Evolutionary conservation across 2,113 vertebrate genomes (phyloP), one percentile per base, ranked within the genome.

Genomic region (Monarcha castaneiventris): DNA sequence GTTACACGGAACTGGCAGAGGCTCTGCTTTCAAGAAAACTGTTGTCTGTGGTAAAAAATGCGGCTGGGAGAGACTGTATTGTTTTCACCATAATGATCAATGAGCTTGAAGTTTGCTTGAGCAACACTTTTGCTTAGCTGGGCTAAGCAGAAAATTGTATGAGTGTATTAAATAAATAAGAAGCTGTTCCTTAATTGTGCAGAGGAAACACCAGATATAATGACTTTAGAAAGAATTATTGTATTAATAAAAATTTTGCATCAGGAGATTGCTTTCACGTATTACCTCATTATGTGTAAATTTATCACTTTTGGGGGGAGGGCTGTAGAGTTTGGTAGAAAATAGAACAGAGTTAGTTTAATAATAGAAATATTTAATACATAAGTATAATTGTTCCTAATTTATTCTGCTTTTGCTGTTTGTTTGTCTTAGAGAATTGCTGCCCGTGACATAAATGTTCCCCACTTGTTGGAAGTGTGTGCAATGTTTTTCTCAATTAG

Each of bases 161-260:
- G 58, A 75, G 13, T 37, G 12, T 44, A 67, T 73, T 90, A 86
- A 23, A 77, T 80, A 93, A 86, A 84, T 91, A 77, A 87, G 35
- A 93, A 91, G 35, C 27, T 90, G 46, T 37, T 92, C 46, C 51
- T 81, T 96, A 89, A 75, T 58, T 87, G 33, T 56, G n/a, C 8
- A 63, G 39, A 89, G 63, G 61, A 91, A 90, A 72, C 32, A 78
- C 19, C 58, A 87, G 10, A 64, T 86, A 78, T 86, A 95, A 93
- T 61, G 61, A 69, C 35, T 72, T 88, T 32, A 77, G 48, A 61
- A 90, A 94, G 89, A 95, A 67, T 92, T 88, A 97, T 44, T 54
- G 30, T 77, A 91, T 84, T 90, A 94, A 97, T 96, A 89, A 96
- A 93, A 73, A 55, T 55, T 85, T 88, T 83, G 32, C 13, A 27